A percentile compares a stretch with the other conserved stretches of the same genome.
Evolutionary conservation across 1,140 invertebrate genomes (phyloP).

Genomic region (Schlechtendalia chinensis): DNA sequence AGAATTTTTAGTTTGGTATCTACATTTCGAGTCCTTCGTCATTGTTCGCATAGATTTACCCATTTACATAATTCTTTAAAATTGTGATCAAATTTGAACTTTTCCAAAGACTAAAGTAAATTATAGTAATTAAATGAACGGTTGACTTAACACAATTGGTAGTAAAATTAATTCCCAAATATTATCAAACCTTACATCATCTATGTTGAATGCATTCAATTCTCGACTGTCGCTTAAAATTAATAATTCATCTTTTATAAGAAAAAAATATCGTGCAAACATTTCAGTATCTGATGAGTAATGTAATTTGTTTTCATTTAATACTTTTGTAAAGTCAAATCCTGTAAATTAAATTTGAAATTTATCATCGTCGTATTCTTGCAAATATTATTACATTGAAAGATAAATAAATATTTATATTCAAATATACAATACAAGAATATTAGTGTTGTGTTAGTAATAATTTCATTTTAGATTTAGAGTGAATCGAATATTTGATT

Average conservation of each 20-base stretch:
- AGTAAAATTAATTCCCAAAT: background rate
- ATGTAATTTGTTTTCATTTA: background rate
- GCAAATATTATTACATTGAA: too few relatives aligned
- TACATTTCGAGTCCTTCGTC: background rate
- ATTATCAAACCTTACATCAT: background rate
- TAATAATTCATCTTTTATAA: background rate
- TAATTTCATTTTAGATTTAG: too few relatives aligned
- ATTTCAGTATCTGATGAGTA: background rate
- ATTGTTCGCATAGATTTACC: background rate
- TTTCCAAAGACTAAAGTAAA: background rate
- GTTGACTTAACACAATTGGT: too few relatives aligned
- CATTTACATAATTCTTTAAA: background rate
- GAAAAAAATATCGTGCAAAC: too few relatives aligned
- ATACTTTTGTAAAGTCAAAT: background rate
- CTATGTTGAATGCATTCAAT: too few relatives aligned
- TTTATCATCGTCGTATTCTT: too few relatives aligned
- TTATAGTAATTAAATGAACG: too few relatives aligned
- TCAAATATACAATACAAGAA: too few relatives aligned
- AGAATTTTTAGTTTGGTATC: background rate
- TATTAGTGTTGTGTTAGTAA: too few relatives aligned
- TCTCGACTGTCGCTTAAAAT: background rate
- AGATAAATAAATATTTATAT: too few relatives aligned
- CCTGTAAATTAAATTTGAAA: too few relatives aligned
- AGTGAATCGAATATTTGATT: too few relatives aligned
- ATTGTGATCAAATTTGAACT: rapidly evolving